Evolutionary conservation across 37 sponge, comb jelly and placozoan genomes (phyloP).

Genomic region (Eunapius fragilis): DNA sequence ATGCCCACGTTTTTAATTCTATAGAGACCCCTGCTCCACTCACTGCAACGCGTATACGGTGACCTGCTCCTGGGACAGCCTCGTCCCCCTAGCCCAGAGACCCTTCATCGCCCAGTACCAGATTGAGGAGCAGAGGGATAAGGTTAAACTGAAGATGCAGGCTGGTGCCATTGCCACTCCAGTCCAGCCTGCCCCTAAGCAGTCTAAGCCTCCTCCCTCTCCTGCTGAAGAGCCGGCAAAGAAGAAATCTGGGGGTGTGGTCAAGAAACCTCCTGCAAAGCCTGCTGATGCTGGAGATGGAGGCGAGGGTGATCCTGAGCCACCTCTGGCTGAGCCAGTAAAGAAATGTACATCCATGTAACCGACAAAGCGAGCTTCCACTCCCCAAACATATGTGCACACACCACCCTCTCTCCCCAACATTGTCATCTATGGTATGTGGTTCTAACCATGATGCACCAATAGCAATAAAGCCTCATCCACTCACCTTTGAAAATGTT

Average conservation of each 20-base stretch:
- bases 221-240: constrained; percentile 23
- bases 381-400: too few species aligned
- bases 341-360: not conserved
- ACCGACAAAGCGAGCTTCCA: too few species aligned
- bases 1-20: too few species aligned
- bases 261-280: not conserved
- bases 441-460: too few species aligned
- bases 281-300: not conserved
- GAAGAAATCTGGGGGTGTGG: constrained; percentile 3
- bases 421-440: too few species aligned
- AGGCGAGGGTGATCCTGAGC: not conserved
- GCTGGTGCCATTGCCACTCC: constrained; percentile 47
- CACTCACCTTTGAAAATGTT: too few species aligned
- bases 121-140: constrained; percentile 78
- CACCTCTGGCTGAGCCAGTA: not conserved
- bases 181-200: constrained; percentile 13
- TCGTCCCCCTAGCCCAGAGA: too few species aligned
- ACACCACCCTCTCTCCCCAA: too few species aligned
- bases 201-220: not conserved
- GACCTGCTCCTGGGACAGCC: not conserved
- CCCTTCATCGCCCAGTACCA: not conserved
- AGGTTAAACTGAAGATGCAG: constrained; percentile 71
- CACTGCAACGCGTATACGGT: not conserved
- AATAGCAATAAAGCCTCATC: too few species aligned
- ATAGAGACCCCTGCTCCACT: too few species aligned